A percentile compares a stretch with the other conserved stretches of the same genome.
phyloP scores from a whole-genome alignment of 2,888 invertebrate genomes.

The Leuctra nigra region DNA sequence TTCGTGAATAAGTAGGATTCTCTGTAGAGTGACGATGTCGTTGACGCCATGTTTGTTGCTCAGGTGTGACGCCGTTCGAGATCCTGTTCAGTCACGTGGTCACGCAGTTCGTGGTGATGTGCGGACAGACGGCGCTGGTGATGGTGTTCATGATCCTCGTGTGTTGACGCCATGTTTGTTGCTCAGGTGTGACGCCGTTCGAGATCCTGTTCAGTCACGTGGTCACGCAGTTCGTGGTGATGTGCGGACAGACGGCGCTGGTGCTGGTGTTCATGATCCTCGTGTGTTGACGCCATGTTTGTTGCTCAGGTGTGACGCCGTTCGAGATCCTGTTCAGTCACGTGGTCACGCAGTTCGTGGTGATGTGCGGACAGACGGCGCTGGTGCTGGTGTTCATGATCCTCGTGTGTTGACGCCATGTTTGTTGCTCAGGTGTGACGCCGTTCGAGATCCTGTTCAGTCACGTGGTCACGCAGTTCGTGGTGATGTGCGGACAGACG shows the following conservation, averaged over 20 bases:
- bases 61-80: conserved; percentile 84
- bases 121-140: conserved; percentile 86
- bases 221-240: conserved; percentile 88
- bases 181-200: conserved; percentile 77
- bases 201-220: conserved; percentile 93
- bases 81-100: conserved; percentile 90
- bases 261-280: conserved; percentile 88
- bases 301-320: conserved; percentile 76
- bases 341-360: conserved; percentile 89
- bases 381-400: conserved; percentile 89
- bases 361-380: conserved; percentile 90
- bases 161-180: background rate
- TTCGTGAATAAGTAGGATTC: too few species aligned
- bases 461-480: conserved; percentile 89
- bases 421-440: conserved; percentile 63
- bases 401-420: conserved; percentile 45
- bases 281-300: too few species aligned
- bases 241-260: conserved; percentile 88
- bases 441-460: conserved; percentile 89
- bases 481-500: conserved; percentile 92
- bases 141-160: conserved; percentile 87
- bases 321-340: conserved; percentile 90
- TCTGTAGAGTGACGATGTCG: too few species aligned
- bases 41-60: conserved; percentile 36
- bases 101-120: conserved; percentile 92